phyloP scores from a whole-genome alignment of 2,113 vertebrate genomes.

The Cryptotis parvus region DNA sequence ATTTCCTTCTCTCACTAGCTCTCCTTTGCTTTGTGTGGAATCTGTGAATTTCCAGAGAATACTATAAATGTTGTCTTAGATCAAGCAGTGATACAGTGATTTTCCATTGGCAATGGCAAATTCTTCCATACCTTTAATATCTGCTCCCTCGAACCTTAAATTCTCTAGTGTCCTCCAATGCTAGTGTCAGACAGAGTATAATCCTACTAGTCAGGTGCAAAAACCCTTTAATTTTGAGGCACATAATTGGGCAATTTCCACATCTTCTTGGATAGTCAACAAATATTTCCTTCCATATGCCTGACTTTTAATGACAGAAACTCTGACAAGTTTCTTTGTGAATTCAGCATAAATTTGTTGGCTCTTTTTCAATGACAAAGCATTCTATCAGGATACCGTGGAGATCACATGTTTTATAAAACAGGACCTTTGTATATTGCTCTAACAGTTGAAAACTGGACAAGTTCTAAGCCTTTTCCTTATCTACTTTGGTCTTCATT shows the following conservation, averaged over 20 bases:
- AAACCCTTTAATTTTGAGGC: background rate
- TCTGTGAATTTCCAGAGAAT: background rate
- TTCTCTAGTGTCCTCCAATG: background rate
- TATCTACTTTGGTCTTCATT: background rate
- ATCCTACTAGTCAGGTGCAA: background rate
- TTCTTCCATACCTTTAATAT: background rate
- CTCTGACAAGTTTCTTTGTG: background rate
- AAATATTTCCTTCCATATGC: background rate
- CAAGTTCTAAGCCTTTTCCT: background rate
- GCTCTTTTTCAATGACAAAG: background rate
- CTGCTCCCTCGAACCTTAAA: background rate
- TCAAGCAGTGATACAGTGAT: no score
- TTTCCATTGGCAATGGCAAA: background rate
- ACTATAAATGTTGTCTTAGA: background rate
- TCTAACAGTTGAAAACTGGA: background rate
- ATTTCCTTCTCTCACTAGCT: background rate
- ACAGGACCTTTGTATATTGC: background rate
- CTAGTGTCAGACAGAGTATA: background rate
- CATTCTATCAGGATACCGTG: background rate
- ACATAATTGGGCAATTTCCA: background rate
- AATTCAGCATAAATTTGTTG: constrained; percentile 7
- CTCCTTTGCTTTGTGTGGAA: background rate
- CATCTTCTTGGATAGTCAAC: background rate
- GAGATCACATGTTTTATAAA: background rate
- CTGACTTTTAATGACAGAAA: constrained; percentile 8